Conservation (phyloP, 1,140 invertebrate species). For the Diploscapter pachys region DNA sequence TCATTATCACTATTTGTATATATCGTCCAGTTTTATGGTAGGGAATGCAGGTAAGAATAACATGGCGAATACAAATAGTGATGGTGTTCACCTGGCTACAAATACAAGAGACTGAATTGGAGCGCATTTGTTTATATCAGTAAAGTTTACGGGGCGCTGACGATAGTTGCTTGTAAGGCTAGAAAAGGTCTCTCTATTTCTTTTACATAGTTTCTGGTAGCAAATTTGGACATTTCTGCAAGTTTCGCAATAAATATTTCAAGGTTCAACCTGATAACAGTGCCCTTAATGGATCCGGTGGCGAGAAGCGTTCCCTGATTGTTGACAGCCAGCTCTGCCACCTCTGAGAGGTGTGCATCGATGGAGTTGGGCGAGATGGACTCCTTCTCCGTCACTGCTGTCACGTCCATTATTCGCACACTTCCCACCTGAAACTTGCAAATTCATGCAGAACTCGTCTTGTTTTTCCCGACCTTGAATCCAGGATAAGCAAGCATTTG, state of each 20-base stretch:
- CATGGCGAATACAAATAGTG: no score
- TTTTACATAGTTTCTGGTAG: no score
- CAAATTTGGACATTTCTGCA: no score
- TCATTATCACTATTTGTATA: no score
- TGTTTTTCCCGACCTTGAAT: neutral
- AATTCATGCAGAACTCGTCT: neutral
- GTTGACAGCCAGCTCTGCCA: slow-evolving; percentile 18
- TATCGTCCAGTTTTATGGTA: no score
- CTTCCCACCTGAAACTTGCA: slow-evolving; percentile 4
- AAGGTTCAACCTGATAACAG: slow-evolving; percentile 5
- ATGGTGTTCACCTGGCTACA: no score
- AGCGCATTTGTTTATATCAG: no score
- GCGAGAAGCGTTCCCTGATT: slow-evolving; percentile 24
- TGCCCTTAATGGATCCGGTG: slow-evolving; percentile 23
- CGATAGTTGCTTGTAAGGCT: no score
- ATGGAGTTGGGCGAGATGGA: slow-evolving; percentile 20
- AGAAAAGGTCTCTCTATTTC: no score
- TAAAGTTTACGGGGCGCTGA: no score
- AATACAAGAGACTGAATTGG: no score
- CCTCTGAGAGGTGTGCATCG: slow-evolving; percentile 18
- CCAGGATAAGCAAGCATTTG: slow-evolving; percentile 25
- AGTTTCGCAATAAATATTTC: neutral
- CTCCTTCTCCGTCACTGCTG: slow-evolving; percentile 17
- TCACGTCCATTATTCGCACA: slow-evolving; percentile 26
- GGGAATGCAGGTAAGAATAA: no score